phyloP scores from a whole-genome alignment of 2,113 vertebrate genomes.

The Haliaeetus leucogaster region DNA sequence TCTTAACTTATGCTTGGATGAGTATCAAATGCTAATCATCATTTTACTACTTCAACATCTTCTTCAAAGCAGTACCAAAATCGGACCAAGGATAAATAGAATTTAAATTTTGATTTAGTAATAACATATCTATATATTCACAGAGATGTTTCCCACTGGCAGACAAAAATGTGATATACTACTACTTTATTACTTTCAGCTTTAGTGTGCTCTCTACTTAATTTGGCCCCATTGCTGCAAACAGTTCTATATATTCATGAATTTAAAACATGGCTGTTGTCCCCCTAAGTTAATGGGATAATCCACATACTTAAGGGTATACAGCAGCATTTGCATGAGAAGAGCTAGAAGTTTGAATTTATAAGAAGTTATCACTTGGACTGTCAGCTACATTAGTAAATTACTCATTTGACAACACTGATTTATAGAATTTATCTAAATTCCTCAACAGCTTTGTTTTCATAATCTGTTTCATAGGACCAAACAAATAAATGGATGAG shows the following conservation, averaged over 20 bases:
- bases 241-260: background rate
- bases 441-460: background rate
- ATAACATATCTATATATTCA: background rate
- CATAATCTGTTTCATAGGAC: background rate
- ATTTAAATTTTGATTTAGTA: background rate
- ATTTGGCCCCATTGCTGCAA: background rate
- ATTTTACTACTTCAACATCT: background rate
- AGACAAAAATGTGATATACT: background rate
- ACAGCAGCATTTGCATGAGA: background rate
- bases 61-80: background rate
- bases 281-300: background rate
- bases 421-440: background rate
- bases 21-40: conserved; percentile 2
- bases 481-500: background rate
- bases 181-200: background rate
- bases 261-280: background rate
- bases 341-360: background rate
- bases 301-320: background rate
- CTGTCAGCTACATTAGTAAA: background rate
- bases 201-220: background rate
- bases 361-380: background rate
- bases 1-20: conserved; percentile 15
- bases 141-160: background rate
- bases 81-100: background rate
- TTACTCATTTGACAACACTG: background rate